Evolutionary conservation across 2,113 vertebrate species (phyloP).

Genomic region (Hirundichthys speculiger): DNA sequence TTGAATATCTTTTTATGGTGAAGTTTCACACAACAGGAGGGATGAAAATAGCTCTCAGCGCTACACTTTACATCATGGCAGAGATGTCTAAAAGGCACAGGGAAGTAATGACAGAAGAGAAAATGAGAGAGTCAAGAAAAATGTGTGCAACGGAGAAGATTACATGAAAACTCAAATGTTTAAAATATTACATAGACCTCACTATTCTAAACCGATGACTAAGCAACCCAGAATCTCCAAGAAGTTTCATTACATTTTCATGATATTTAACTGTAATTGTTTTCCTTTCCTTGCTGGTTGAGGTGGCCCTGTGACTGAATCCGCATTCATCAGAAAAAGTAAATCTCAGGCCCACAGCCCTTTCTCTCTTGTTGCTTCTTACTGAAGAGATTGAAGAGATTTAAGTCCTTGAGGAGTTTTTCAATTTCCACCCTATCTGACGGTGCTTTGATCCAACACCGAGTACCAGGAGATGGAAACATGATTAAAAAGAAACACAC

Average conservation of each 20-base stretch:
- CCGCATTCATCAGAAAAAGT: constrained; percentile 27
- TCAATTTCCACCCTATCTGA: constrained; percentile 63
- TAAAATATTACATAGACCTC: neutral
- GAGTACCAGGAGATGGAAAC: constrained; percentile 52
- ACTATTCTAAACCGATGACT: neutral
- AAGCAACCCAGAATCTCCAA: neutral
- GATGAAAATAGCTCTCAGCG: no score
- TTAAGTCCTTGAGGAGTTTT: constrained; percentile 58
- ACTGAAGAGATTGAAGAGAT: constrained; percentile 41
- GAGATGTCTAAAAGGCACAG: no score
- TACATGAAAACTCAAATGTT: constrained; percentile 1
- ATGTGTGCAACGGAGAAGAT: no score
- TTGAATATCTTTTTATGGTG: no score
- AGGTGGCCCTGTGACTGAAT: constrained; percentile 13
- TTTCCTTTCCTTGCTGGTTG: constrained; percentile 5
- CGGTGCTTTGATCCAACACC: constrained; percentile 30
- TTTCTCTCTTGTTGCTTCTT: constrained; percentile 18
- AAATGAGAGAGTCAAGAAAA: no score
- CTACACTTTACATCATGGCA: no score
- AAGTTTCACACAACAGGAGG: no score
- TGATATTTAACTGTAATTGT: neutral
- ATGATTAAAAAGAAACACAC: constrained; percentile 73
- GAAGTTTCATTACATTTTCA: neutral
- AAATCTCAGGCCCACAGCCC: constrained; percentile 17
- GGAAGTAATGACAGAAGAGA: no score